Conservation (phyloP, 2,797 vertebrate species). For the Silurus lanzhouensis region DNA sequence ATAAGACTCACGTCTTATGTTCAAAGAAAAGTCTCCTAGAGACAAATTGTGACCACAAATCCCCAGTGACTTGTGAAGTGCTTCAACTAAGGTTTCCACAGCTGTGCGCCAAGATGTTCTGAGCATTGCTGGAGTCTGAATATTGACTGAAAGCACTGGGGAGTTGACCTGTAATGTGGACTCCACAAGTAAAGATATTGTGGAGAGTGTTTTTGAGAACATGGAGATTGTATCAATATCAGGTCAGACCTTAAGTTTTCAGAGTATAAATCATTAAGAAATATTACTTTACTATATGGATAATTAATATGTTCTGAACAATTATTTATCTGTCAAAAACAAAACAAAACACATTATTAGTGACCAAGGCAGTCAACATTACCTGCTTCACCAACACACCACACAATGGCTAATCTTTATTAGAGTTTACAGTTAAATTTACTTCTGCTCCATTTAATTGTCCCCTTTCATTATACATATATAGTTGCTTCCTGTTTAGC, state of each 20-base stretch:
- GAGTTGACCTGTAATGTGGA: background rate
- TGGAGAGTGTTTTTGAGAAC: background rate
- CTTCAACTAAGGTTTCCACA: background rate
- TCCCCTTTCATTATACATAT: background rate
- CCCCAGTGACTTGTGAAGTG: background rate
- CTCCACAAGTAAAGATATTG: constrained; percentile 11
- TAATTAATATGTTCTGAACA: background rate
- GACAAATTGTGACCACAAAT: background rate
- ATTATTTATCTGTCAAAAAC: background rate
- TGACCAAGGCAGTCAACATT: background rate
- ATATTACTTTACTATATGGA: background rate
- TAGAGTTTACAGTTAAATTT: background rate
- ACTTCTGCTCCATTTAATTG: background rate
- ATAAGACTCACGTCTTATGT: background rate
- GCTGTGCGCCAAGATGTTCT: constrained; percentile 6
- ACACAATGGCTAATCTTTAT: background rate
- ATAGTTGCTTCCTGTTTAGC: background rate
- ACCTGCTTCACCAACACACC: background rate
- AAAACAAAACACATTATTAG: background rate
- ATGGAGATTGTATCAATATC: background rate
- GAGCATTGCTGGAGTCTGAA: background rate
- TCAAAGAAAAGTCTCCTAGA: background rate
- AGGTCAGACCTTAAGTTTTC: background rate
- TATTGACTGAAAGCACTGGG: background rate
- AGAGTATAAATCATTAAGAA: background rate